Evolutionary conservation across 1,140 invertebrate species (phyloP).

Genomic region (Cydia amplana): DNA sequence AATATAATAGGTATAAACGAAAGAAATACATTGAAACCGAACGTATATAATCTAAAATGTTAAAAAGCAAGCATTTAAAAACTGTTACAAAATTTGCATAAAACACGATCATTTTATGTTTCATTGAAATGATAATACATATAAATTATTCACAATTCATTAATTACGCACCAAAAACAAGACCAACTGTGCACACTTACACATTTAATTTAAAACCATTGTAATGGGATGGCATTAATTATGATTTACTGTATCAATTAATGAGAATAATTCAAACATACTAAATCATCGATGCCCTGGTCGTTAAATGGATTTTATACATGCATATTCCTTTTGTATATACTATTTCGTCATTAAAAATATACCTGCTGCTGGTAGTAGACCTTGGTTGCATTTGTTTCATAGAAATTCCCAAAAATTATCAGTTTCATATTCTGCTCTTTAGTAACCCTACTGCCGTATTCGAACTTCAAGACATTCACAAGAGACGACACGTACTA

Average conservation of each 20-base stretch:
- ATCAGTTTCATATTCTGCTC: too few species aligned
- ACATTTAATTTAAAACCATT: slow-evolving; percentile 43
- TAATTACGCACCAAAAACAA: slow-evolving; percentile 8
- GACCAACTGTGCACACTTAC: slow-evolving; percentile 42
- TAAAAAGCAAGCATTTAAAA: neutral
- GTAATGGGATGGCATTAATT: slow-evolving; percentile 43
- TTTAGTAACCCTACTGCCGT: too few species aligned
- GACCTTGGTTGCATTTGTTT: too few species aligned
- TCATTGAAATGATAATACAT: slow-evolving; percentile 24
- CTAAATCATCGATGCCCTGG: slow-evolving; percentile 1
- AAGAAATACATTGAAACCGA: too few species aligned
- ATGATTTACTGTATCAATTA: slow-evolving; percentile 59
- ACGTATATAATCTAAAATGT: too few species aligned
- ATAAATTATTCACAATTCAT: slow-evolving; percentile 42
- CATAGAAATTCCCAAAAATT: too few species aligned
- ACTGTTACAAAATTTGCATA: neutral
- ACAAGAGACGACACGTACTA: too few species aligned
- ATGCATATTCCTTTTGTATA: too few species aligned
- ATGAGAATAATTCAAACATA: slow-evolving; percentile 39
- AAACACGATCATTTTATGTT: slow-evolving; percentile 8
- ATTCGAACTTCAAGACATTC: too few species aligned
- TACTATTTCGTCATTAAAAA: too few species aligned
- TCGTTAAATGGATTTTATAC: neutral
- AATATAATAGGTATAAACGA: too few species aligned
- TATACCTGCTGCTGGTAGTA: too few species aligned